Conservation (phyloP, 1,140 invertebrate species). For the Oncopodura yosiiana region DNA sequence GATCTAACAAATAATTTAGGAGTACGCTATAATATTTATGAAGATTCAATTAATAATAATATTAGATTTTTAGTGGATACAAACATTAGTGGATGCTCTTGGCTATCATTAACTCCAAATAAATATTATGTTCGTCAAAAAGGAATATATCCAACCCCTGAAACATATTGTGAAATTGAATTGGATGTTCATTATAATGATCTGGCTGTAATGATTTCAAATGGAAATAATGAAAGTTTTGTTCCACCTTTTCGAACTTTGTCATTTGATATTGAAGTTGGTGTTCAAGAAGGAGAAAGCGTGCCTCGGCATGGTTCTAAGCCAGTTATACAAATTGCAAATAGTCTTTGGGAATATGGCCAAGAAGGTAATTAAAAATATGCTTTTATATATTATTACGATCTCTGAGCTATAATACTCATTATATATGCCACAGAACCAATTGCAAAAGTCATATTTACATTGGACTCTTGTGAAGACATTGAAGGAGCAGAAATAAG, state of each 20-base stretch:
- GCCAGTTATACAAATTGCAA: conserved; percentile 26
- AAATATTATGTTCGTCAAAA: not conserved
- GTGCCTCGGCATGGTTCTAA: conserved; percentile 10
- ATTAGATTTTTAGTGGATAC: conserved; percentile 25
- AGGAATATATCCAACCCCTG: not conserved
- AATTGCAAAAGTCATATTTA: conserved; percentile 12
- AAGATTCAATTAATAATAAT: conserved; percentile 22
- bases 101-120: conserved; percentile 9
- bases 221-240: not conserved
- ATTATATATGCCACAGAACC: not conserved
- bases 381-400: not conserved
- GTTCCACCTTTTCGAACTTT: conserved; percentile 20
- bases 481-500: conserved; percentile 16
- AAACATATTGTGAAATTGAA: conserved; percentile 26
- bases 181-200: conserved; percentile 16
- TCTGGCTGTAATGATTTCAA: not conserved
- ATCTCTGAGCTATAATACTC: not conserved
- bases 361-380: not conserved
- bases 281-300: not conserved
- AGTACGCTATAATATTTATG: conserved; percentile 19
- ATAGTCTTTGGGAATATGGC: conserved; percentile 9
- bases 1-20: not conserved
- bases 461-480: conserved; percentile 16
- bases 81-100: conserved; percentile 24
- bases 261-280: conserved; percentile 30